These are phyloP conservation scores for Monochamus alternatus DNA, from an alignment of 2,888 invertebrate genomes.

Conservation along the genomic window DNA sequence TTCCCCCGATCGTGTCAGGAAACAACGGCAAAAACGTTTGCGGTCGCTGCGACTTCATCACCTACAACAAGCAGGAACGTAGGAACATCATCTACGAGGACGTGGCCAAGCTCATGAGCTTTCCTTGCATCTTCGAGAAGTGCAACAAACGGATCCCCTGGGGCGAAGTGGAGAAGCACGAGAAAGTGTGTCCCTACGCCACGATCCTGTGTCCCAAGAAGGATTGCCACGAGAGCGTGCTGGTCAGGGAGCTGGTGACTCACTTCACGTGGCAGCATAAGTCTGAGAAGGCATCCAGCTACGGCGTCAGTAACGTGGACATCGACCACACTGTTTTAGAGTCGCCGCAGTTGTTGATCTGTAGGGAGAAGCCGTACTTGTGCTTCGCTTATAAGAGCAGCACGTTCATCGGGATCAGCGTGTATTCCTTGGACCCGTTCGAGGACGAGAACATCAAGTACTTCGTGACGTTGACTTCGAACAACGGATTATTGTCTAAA, in stretches of 20 bases:
- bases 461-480: slow-evolving; percentile 22
- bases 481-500: slow-evolving; percentile 28
- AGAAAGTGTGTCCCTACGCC: slow-evolving; percentile 18
- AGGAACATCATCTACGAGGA: slow-evolving; percentile 34
- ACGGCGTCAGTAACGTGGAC: slow-evolving; percentile 1
- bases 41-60: slow-evolving; percentile 37
- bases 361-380: slow-evolving; percentile 30
- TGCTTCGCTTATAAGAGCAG: slow-evolving; percentile 23
- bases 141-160: slow-evolving; percentile 30
- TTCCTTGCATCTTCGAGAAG: slow-evolving; percentile 30
- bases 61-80: slow-evolving; percentile 37
- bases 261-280: slow-evolving; percentile 34
- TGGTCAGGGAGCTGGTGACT: slow-evolving; percentile 22
- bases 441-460: slow-evolving; percentile 24
- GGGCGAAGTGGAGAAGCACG: slow-evolving; percentile 34
- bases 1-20: slow-evolving; percentile 27
- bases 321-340: slow-evolving; percentile 21
- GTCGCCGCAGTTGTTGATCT: slow-evolving; percentile 28
- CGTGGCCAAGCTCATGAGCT: slow-evolving; percentile 33
- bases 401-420: slow-evolving; percentile 25
- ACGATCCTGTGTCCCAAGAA: slow-evolving; percentile 31
- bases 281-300: slow-evolving; percentile 16
- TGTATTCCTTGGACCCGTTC: slow-evolving; percentile 25
- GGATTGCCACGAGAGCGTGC: slow-evolving; percentile 28
- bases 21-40: slow-evolving; percentile 35